Evolutionary conservation across 2,113 vertebrate genomes (phyloP).

Genomic region (Aegotheles bennettii): DNA sequence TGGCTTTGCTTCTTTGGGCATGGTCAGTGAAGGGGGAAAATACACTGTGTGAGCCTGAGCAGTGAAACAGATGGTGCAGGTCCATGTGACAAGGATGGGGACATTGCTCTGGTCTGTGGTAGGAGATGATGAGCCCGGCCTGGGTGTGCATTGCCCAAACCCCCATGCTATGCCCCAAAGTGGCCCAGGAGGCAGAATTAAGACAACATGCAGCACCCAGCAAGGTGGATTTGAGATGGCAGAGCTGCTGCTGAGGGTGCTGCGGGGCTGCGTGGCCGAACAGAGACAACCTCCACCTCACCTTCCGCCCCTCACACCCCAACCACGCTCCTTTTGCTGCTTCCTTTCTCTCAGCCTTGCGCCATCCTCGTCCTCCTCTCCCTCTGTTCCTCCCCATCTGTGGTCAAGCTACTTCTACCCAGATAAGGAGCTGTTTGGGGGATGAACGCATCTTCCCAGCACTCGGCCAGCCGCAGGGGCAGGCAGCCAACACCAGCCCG

Average conservation of each 20-base stretch:
- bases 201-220: background rate
- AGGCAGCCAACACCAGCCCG: background rate
- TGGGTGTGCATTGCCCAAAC: accelerated
- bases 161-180: accelerated
- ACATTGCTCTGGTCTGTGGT: background rate
- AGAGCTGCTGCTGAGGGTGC: background rate
- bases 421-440: background rate
- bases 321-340: background rate
- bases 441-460: background rate
- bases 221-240: accelerated
- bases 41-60: background rate
- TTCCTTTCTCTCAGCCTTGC: background rate
- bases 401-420: background rate
- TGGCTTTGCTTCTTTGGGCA: background rate
- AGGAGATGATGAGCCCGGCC: background rate
- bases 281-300: background rate
- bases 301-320: background rate
- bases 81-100: accelerated
- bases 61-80: background rate
- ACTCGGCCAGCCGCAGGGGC: background rate
- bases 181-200: accelerated
- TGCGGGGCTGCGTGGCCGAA: accelerated
- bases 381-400: background rate
- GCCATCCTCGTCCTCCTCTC: background rate
- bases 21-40: background rate